These are phyloP conservation scores for Pterobdella sp. DNA, from an alignment of 2,888 invertebrate species.

Conservation along the genomic window DNA sequence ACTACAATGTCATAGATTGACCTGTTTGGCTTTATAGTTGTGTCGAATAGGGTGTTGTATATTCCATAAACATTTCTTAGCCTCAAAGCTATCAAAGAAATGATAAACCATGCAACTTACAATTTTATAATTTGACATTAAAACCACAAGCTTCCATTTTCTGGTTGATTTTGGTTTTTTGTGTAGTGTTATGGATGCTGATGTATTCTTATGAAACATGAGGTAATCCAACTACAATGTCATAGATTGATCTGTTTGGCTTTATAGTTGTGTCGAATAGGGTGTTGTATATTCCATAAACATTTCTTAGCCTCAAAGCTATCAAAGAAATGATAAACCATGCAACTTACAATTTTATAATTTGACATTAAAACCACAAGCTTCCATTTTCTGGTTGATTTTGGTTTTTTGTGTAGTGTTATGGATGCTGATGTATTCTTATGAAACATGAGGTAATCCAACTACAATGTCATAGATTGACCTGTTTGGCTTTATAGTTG, in stretches of 20 bases:
- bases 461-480: constrained; percentile 43
- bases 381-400: neutral
- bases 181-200: neutral
- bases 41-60: constrained; percentile 40
- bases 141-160: neutral
- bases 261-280: constrained; percentile 97
- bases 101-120: constrained; percentile 43
- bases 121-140: constrained; percentile 27
- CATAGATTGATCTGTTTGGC: constrained; percentile 51
- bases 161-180: neutral
- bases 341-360: constrained; percentile 38
- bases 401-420: neutral
- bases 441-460: constrained; percentile 37
- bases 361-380: neutral
- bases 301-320: constrained; percentile 56
- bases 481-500: constrained; percentile 35
- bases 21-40: no score
- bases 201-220: no score
- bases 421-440: neutral
- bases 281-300: constrained; percentile 71
- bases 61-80: constrained; percentile 42
- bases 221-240: neutral
- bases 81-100: constrained; percentile 39
- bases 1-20: constrained; percentile 42
- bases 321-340: constrained; percentile 42